A percentile compares a stretch with the other conserved stretches of the same genome.
These are phyloP conservation scores for Diadegma fenestrale DNA, from an alignment of 2,888 invertebrate species.

Conservation along the genomic window DNA sequence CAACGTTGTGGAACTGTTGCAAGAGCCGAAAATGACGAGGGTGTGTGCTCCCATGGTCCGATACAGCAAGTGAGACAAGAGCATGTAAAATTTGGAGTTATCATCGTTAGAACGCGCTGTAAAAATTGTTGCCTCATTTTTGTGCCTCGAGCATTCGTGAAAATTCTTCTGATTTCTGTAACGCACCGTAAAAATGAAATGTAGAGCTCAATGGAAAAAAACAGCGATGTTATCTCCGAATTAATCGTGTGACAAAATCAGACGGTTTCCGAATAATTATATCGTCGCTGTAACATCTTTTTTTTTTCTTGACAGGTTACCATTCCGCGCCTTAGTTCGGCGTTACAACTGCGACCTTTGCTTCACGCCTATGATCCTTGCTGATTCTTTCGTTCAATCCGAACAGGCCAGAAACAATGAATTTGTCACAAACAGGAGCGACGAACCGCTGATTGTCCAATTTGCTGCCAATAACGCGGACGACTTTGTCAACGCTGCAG, in stretches of 20 bases:
- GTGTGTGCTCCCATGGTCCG: conserved; percentile 98
- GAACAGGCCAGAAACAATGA: conserved; percentile 93
- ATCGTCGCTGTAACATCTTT: background rate
- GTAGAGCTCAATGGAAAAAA: background rate
- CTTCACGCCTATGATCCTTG: conserved; percentile 98
- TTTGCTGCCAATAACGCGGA: conserved; percentile 95
- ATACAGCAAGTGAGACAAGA: conserved; percentile 90
- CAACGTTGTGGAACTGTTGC: conserved; percentile 89
- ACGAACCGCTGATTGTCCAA: conserved; percentile 95
- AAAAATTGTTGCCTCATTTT: background rate
- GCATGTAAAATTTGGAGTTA: background rate
- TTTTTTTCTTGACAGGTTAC: conserved; percentile 58
- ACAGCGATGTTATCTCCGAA: background rate
- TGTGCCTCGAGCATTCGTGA: background rate
- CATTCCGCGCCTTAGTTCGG: conserved; percentile 90
- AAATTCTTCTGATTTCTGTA: background rate
- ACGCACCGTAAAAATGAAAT: background rate
- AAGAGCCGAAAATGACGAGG: conserved; percentile 87
- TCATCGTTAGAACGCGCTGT: background rate
- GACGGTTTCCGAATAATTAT: background rate
- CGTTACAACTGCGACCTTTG: conserved; percentile 95
- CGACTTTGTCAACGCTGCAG: conserved; percentile 94
- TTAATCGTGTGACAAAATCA: background rate
- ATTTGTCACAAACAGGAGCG: conserved; percentile 90
- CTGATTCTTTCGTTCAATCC: conserved; percentile 96